Conservation (phyloP, 2,113 vertebrate species). For the Athene cunicularia region DNA sequence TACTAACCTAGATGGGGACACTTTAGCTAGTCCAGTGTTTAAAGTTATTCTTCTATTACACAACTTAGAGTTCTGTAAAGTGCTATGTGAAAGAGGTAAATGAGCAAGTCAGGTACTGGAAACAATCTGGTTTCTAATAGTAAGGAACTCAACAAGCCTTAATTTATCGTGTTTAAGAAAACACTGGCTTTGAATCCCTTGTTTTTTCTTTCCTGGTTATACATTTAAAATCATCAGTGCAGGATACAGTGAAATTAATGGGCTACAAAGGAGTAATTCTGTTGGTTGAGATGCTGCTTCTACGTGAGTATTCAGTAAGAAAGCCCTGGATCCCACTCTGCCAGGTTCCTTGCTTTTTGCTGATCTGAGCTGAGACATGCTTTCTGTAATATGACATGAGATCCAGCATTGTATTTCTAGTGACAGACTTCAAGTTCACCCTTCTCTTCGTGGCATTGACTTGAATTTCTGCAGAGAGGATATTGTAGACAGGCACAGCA, state of each 20-base stretch:
- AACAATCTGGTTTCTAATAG: not conserved
- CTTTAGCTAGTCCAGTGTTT: not conserved
- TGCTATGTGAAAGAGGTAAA: not conserved
- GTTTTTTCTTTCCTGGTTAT: not conserved
- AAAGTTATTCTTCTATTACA: not conserved
- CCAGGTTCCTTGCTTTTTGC: not conserved
- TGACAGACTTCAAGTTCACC: not conserved
- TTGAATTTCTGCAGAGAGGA: not conserved
- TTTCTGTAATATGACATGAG: not conserved
- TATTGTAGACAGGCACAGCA: not conserved
- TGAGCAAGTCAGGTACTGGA: not conserved
- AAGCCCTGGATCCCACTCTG: not conserved
- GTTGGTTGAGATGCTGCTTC: not conserved
- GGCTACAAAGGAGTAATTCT: not conserved
- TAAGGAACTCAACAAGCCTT: not conserved
- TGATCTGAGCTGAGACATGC: not conserved
- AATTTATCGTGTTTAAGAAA: not conserved
- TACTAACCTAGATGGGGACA: not conserved
- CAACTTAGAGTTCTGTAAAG: not conserved
- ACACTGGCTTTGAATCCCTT: not conserved
- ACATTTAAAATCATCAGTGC: not conserved
- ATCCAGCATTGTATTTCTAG: not conserved
- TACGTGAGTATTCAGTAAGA: not conserved
- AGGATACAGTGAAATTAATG: not conserved
- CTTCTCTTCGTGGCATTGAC: not conserved